Evolutionary conservation across 2,113 vertebrate genomes (phyloP), one percentile per base, ranked within the genome.

Genomic region (Alces alces): DNA sequence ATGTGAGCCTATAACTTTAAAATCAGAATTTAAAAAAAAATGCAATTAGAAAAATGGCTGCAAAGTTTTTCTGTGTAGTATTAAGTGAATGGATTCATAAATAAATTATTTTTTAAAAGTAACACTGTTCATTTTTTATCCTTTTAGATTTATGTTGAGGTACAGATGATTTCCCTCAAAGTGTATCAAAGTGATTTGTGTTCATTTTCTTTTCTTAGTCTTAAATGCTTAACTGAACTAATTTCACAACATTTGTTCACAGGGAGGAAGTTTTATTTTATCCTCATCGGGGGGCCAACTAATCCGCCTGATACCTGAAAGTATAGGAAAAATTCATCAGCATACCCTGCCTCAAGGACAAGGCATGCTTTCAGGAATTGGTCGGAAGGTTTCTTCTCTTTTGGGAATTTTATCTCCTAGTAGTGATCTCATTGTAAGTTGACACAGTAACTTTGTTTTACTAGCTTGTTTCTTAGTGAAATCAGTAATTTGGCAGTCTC

Each of bases 321-420:
- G 95, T 45, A 99, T 99, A 0, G 99, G 99, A n/a, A 99, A 98
- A 97, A 99, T 99, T 55, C 98, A 99, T 96, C 99, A 98, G 92
- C 99, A 99, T 25, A 30, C 98, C 0, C 96, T 99, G 82, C 99
- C 99, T 86, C 99, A 99, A 47, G 99, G 99, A 1, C 99, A 99
- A 93, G 99, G 99, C 3, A 90, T 99, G 99, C 99, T 99, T 87
- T 99, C 99, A 0, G 99, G 99, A 82, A 99, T 99, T 58, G 99
- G 99, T 2, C 99, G 99, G 58, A 99, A 98, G 6, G 99, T 99
- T 96, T 99, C 99, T 97, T 99, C 99, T 97, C 99, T 99, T 55
- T 99, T 99, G 15, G 99, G 99, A 52, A 99, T 99, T 96, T 99
- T 99, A 11, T 99, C 99, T n/a, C 98, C 99, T 3, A 99, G 99